Percentiles rank a stretch among this genome's conserved stretches.
Evolutionary conservation across 2,113 vertebrate species (phyloP).

Genomic region (Halichoeres trimaculatus): DNA sequence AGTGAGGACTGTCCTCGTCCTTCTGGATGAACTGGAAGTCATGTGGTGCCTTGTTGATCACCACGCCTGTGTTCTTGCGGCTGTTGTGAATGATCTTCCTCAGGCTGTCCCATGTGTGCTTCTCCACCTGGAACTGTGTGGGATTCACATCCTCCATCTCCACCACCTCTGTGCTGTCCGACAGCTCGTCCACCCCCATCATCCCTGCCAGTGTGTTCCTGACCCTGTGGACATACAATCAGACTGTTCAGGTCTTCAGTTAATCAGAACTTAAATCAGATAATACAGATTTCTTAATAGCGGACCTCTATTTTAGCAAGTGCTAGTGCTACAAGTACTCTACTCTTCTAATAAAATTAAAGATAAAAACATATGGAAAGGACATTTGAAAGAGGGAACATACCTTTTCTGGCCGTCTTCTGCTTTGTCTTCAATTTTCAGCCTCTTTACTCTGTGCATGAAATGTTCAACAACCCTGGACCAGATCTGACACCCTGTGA

Average conservation of each 20-base stretch:
- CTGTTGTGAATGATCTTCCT: conserved; percentile 92
- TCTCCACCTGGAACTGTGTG: conserved; percentile 90
- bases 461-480: conserved; percentile 86
- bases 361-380: background rate
- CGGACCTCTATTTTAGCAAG: too few relatives aligned
- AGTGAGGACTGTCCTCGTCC: conserved; percentile 89
- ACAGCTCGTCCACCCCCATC: conserved; percentile 84
- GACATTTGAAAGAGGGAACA: background rate
- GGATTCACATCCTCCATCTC: conserved; percentile 87
- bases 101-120: conserved; percentile 93
- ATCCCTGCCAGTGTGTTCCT: conserved; percentile 79
- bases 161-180: conserved; percentile 84
- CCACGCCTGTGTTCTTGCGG: conserved; percentile 91
- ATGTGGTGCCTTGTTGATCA: conserved; percentile 93
- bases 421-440: conserved; percentile 89
- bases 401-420: conserved; percentile 90
- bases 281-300: too few relatives aligned
- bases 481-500: conserved; percentile 86
- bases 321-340: too few relatives aligned
- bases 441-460: conserved; percentile 95
- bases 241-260: conserved; percentile 2
- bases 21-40: conserved; percentile 95
- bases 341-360: background rate
- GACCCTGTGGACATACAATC: conserved; percentile 52
- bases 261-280: background rate